These are phyloP conservation scores for Falcunculus frontatus DNA, from an alignment of 2,113 vertebrate genomes.

Conservation along the genomic window DNA sequence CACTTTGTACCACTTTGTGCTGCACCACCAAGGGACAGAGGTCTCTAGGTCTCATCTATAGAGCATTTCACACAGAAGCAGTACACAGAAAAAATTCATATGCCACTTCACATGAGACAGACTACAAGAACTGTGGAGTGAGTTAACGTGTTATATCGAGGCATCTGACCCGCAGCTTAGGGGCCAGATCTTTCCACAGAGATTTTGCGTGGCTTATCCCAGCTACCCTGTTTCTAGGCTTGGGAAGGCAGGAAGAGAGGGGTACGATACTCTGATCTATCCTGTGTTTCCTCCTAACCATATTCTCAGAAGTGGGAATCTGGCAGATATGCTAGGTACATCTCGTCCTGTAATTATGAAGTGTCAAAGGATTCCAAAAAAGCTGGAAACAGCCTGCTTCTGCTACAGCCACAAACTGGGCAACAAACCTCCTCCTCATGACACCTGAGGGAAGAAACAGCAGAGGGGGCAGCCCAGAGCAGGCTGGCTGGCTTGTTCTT, in stretches of 20 bases:
- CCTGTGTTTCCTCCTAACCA: not conserved
- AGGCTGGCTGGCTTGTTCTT: not conserved
- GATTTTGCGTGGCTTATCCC: not conserved
- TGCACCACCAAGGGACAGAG: not conserved
- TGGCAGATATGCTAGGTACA: not conserved
- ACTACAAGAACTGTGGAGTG: not conserved
- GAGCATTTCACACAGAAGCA: not conserved
- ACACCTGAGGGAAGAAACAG: not conserved
- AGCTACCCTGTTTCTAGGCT: not conserved
- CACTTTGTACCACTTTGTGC: not conserved
- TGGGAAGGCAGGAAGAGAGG: not conserved
- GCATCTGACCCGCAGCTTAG: not conserved
- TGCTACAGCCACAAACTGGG: not conserved
- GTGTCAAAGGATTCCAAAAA: not conserved
- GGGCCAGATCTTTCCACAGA: not conserved
- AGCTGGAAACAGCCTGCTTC: not conserved
- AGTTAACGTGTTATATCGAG: not conserved
- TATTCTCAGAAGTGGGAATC: not conserved
- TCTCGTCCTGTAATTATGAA: not conserved
- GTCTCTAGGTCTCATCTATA: not conserved
- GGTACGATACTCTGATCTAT: rapidly evolving
- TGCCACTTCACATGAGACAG: not conserved
- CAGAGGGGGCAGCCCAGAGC: not conserved
- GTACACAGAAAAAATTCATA: not conserved
- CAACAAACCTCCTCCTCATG: not conserved